Evolutionary conservation across 2,888 invertebrate species (phyloP), one percentile per base, ranked within the genome.

Genomic region (Parapristionchus giblindavisi): DNA sequence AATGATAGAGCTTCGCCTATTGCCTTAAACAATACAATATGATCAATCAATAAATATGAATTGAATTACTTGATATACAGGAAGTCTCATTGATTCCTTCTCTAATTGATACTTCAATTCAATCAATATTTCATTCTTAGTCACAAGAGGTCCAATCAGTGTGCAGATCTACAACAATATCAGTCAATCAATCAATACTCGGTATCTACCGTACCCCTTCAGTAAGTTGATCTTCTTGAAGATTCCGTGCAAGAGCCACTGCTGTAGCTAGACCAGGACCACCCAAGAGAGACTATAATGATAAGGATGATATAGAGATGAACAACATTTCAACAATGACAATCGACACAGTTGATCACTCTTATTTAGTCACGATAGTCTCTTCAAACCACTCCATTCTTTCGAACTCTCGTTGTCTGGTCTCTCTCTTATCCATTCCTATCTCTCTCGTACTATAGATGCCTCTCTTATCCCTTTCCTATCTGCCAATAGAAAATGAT

Each of bases 161-260:
- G 5, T 27, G 29, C 56, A n/a, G 40, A 71, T 56, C 70, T 71
- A 29, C 1, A 40, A 11, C 27, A 24, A 5, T 8, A 34, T 14
- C 24, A 32, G 6, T 52, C 43, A 34, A 34, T 36, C 4, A 8
- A 43, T 24, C 27, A 6, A 24, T 2, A 34, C 60, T 43, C 34
- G 14, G 27, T 24, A 52, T 24, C 5, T 48, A 1, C 6, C 38
- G n/a, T 40, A 71, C 70, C 70, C 56, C 40, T 40, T 40, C 43
- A 5, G 38, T 56, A 2, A 71, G 56, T n/a, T 56, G 56, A n/a
- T 54, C 70, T 11, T 40, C 52, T 3, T 14, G 56, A 8, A 71
- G 70, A 48, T 40, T 38, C 4, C 70, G 54, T 36, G 70, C 70
- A 27, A 71, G 54, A 40, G 70, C 70, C 38, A 71, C 70, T 8